Base-by-base conservation (phyloP, 2,888 invertebrate species). In the Chrysotoxum bicinctum region DNA sequence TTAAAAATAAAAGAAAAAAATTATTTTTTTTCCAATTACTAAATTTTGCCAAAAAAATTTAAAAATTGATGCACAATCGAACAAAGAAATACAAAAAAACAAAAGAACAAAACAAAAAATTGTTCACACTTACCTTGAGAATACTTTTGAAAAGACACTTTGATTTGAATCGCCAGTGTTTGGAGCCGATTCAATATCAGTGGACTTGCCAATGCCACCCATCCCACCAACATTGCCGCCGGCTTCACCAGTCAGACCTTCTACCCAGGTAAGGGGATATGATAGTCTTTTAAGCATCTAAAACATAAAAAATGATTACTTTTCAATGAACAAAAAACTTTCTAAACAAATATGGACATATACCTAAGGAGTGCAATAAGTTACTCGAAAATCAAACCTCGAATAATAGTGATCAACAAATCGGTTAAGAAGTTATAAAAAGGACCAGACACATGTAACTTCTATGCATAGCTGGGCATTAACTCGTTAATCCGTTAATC, bases 201-300 rank as follows among this genome's bases (percentile, higher is more conserved):
- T 89, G 66, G 91, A 90, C 75, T 91, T 91, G 87, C 89, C 90
- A 35, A 90, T 87, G 60, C 62, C 72, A 54, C 76, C 45, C 48
- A 85, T 52, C 19, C 76, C 73, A 58, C 89, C 80, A 74, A 88
- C 87, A 86, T 91, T 93, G 83, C 94, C 94, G 87, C 94, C 95
- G 78, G 88, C 84, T 87, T 97, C 97, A 76, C 96, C 96, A 0
- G 96, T 96, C 50, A 97, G 93, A 2, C 97, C 97, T 91, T 97
- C 97, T 93, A 97, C 97, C 97, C 97, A 97, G 2, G 97, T 96
- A 70, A 98, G 92, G 16, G 98, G 98, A 93, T 98, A 97, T 0
- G 97, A 97, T 82, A 98, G 94, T 89, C 97, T 94, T 92, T 98
- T 98, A 89, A 98, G 93, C 96, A 97, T 97, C 97, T 98, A 90